These are phyloP conservation scores for Anguilla anguilla DNA, from an alignment of 2,797 vertebrate species.

Conservation along the genomic window DNA sequence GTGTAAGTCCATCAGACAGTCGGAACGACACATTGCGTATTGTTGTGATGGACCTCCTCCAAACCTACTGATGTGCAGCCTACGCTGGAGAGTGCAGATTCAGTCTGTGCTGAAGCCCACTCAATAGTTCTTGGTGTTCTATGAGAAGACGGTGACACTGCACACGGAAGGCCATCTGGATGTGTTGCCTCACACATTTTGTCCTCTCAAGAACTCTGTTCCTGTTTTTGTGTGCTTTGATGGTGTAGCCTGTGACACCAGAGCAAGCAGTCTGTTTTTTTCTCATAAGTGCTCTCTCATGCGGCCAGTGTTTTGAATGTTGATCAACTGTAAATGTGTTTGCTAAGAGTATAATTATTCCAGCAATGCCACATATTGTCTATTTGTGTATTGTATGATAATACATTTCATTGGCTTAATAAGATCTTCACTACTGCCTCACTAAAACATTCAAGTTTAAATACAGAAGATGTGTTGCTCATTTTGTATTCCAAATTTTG, in stretches of 20 bases:
- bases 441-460: not conserved
- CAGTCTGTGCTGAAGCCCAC: not conserved
- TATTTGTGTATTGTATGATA: not conserved
- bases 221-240: slow-evolving; percentile 12
- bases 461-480: too few species aligned
- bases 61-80: not conserved
- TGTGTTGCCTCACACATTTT: not conserved
- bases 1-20: not conserved
- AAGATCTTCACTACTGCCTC: not conserved
- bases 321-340: not conserved
- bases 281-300: not conserved
- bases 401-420: too few species aligned
- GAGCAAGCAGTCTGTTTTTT: not conserved
- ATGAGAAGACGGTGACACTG: not conserved
- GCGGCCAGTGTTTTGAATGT: not conserved
- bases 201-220: slow-evolving; percentile 1
- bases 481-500: too few species aligned
- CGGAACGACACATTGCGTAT: not conserved
- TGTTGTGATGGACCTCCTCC: not conserved
- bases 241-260: not conserved
- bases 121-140: not conserved
- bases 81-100: not conserved
- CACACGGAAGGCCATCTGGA: not conserved
- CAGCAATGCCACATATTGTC: not conserved
- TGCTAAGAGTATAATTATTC: not conserved